Conservation (phyloP, 1,140 invertebrate species). For the Aphelinus atriplicis region DNA sequence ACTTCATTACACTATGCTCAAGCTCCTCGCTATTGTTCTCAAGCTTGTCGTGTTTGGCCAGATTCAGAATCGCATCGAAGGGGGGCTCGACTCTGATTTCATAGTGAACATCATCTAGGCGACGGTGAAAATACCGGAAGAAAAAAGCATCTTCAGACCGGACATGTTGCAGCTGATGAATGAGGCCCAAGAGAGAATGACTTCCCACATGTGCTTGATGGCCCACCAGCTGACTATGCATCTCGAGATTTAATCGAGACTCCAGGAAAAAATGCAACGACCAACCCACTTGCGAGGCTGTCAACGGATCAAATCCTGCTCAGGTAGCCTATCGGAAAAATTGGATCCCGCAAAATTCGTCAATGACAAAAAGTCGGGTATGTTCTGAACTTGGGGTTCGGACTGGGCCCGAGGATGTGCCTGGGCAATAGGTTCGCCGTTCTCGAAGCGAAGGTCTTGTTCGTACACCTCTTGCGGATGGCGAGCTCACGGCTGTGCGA, state of each 20-base stretch:
- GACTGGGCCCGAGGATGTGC: slow-evolving; percentile 42
- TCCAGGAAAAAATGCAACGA: slow-evolving; percentile 67
- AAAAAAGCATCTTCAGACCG: slow-evolving; percentile 61
- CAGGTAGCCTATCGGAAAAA: too few species aligned
- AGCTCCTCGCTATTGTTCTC: slow-evolving; percentile 42
- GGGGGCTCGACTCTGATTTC: slow-evolving; percentile 43
- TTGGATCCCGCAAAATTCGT: too few species aligned
- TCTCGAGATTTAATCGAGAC: slow-evolving; percentile 69
- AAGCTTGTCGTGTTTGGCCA: slow-evolving; percentile 20
- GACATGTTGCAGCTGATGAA: slow-evolving; percentile 49
- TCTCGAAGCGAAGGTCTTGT: slow-evolving; percentile 35
- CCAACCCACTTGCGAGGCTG: too few species aligned
- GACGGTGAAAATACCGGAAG: slow-evolving; percentile 64
- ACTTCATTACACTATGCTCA: slow-evolving; percentile 56
- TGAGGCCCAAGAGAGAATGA: slow-evolving; percentile 67
- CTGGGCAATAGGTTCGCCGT: too few species aligned
- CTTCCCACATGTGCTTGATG: slow-evolving; percentile 65
- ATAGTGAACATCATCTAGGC: slow-evolving; percentile 58
- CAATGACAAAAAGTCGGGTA: background rate
- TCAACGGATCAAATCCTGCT: too few species aligned
- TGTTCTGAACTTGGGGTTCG: slow-evolving; percentile 48
- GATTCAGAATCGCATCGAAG: slow-evolving; percentile 42
- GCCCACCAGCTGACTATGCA: slow-evolving; percentile 68
- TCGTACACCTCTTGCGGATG: slow-evolving; percentile 36
- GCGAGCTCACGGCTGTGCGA: background rate